Base-by-base conservation (phyloP, 2,113 vertebrate species). In the Tympanuchus pallidicinctus region DNA sequence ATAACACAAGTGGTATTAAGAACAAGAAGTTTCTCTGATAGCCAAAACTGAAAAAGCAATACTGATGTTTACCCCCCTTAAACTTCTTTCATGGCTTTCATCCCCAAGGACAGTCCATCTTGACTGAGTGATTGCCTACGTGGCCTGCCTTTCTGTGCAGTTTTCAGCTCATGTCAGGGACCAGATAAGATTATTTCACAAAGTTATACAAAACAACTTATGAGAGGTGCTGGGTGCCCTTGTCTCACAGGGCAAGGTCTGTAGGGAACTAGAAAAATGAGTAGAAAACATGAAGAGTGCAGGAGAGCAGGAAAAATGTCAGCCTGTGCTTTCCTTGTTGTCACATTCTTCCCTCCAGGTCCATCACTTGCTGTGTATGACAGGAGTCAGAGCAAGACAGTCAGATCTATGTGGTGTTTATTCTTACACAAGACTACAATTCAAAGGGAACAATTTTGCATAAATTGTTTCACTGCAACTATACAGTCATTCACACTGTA, bases 1-100 rank as follows among this genome's bases (percentile, higher is more conserved):
- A 42, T 48, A 89, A 63, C 75, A 74, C 82, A 86, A 83, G 60
- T 47, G 22, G 60, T 65, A 93, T 82, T 94, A 94, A 93, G 27
- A 76, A 61, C 32, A 88, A 83, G 48, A 52, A 34, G 30, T 84
- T 96, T 95, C 72, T 21, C 86, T 83, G 65, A 82, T 8, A 89
- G 66, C 47, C 86, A 87, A 74, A 69, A 47, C 3, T 76, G 43
- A 91, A 95, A 87, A 25, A 93, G 59, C 57, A 56, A 48, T 43
- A 74, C 43, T 54, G 42, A 50, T 5, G 24, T 90, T 73, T 85
- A 28, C 5, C 27, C 24, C 7, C 13, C 32, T 56, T 60, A 47
- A 90, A 64, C 7, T 73, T 73, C 20, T 89, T 89, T 28, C 30
- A 50, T 65, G 56, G 64, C 72, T 69, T 75, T 80, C 82, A 60